Evolutionary conservation across 2,797 vertebrate species (phyloP).

Genomic region (Trachops cirrhosus): DNA sequence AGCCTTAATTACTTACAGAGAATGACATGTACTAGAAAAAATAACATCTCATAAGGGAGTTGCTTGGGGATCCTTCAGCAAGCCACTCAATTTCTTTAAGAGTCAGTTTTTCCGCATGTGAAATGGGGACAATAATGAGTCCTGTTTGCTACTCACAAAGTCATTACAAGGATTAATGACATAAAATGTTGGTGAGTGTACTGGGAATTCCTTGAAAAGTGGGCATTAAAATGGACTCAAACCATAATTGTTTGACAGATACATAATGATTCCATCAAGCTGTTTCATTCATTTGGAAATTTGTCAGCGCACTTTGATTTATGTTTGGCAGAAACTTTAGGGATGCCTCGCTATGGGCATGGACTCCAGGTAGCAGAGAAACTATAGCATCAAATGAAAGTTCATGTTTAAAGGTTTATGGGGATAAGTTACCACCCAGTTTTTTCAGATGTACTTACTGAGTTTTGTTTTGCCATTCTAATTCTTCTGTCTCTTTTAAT

Average conservation of each 20-base stretch:
- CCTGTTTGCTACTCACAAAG: constrained; percentile 24
- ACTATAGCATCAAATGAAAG: background rate
- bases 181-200: background rate
- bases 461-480: background rate
- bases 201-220: constrained; percentile 2
- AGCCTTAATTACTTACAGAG: constrained; percentile 21
- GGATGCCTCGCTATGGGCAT: background rate
- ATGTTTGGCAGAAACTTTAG: background rate
- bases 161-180: constrained; percentile 30
- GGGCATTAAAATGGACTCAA: constrained; percentile 7
- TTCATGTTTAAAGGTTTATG: background rate
- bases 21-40: background rate
- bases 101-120: constrained; percentile 53
- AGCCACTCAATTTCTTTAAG: background rate
- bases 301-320: background rate
- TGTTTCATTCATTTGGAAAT: constrained; percentile 12
- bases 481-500: background rate
- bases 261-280: constrained; percentile 22
- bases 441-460: background rate
- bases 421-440: background rate
- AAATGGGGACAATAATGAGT: constrained; percentile 57
- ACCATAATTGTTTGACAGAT: constrained; percentile 18
- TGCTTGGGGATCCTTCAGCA: background rate
- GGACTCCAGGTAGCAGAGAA: background rate
- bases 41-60: background rate